Conservation (phyloP, 2,888 invertebrate species). For the Strigamia maritima region DNA sequence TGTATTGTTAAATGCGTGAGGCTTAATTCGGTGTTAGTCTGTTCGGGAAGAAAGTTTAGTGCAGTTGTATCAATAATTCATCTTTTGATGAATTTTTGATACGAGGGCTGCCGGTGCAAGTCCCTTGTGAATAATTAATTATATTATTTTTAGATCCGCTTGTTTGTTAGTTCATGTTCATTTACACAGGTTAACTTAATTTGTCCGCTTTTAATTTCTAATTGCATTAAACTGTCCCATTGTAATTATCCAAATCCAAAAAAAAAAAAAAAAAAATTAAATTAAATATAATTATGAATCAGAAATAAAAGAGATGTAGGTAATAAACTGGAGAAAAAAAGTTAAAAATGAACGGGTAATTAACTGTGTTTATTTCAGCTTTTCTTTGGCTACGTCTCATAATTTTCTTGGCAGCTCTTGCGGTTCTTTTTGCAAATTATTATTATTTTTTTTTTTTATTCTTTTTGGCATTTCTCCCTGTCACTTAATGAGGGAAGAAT, state of each 20-base stretch:
- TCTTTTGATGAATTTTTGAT: conserved; percentile 7
- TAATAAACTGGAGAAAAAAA: background rate
- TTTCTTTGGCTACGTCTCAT: background rate
- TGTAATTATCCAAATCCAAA: background rate
- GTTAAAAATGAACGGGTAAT: background rate
- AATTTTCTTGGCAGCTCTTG: conserved; percentile 25
- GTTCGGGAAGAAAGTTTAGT: background rate
- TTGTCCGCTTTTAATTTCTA: conserved; percentile 21
- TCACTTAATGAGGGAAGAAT: conserved; percentile 26
- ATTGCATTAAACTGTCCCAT: conserved; percentile 18
- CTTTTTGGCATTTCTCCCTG: conserved; percentile 22
- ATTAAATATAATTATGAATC: background rate
- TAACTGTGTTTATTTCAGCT: conserved; percentile 27
- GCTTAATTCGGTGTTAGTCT: background rate
- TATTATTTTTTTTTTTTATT: conserved; percentile 2
- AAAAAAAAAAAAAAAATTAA: background rate
- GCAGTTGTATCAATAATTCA: conserved; percentile 4
- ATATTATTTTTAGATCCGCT: conserved; percentile 21
- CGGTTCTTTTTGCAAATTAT: background rate
- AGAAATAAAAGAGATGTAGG: background rate
- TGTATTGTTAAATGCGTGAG: background rate
- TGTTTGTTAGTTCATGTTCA: conserved; percentile 16
- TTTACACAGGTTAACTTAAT: conserved; percentile 24
- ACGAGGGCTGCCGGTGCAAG: conserved; percentile 2
- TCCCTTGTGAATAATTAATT: conserved; percentile 21